Conservation (phyloP, 1,140 invertebrate species). For the Dreissena rostriformis region DNA sequence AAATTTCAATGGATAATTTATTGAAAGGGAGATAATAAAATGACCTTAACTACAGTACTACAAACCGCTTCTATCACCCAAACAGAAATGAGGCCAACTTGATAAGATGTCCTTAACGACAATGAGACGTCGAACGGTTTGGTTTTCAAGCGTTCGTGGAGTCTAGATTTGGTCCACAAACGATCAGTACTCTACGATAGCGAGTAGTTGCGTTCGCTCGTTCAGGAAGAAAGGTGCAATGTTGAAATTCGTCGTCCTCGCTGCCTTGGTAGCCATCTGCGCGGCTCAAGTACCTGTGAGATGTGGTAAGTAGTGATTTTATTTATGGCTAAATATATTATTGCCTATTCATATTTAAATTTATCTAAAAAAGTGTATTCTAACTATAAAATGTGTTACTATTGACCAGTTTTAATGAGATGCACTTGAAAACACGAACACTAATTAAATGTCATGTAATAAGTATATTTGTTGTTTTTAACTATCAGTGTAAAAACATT, state of each 20-base stretch:
- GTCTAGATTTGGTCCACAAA: background rate
- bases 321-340: background rate
- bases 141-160: background rate
- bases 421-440: background rate
- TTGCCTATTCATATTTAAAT: background rate
- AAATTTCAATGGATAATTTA: too few species aligned
- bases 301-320: conserved; percentile 18
- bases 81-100: background rate
- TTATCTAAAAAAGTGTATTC: background rate
- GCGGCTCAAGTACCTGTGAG: conserved; percentile 20
- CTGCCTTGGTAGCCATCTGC: conserved; percentile 34
- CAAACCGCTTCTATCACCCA: background rate
- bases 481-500: too few species aligned
- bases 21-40: too few species aligned
- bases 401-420: background rate
- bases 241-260: conserved; percentile 15
- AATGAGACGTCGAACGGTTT: background rate
- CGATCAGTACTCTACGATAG: background rate
- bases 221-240: background rate
- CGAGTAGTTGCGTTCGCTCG: background rate
- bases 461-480: too few species aligned
- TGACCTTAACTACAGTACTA: too few species aligned
- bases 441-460: too few species aligned
- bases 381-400: background rate
- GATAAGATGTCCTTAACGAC: conserved; percentile 1